phyloP scores from a whole-genome alignment of 2,113 vertebrate genomes.

The Pandion haliaetus region DNA sequence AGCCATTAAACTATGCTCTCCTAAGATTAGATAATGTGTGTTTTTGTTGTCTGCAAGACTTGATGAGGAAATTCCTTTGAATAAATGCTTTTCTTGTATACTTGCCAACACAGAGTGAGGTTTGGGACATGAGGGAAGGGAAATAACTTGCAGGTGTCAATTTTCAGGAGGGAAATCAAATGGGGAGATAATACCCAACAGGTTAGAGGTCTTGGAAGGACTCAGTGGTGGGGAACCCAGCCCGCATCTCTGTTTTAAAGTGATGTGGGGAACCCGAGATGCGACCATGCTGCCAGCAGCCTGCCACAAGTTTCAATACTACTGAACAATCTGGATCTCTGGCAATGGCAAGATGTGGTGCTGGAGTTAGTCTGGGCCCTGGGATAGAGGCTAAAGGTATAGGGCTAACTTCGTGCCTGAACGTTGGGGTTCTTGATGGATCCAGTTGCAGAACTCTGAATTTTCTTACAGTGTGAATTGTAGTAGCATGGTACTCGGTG shows the following conservation, averaged over 20 bases:
- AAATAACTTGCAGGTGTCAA: background rate
- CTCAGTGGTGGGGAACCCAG: background rate
- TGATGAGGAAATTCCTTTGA: conserved; percentile 38
- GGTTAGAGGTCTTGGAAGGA: background rate
- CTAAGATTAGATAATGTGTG: background rate
- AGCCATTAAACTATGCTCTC: background rate
- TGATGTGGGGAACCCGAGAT: background rate
- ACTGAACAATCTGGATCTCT: background rate
- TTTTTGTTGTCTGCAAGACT: background rate
- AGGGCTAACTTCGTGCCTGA: background rate
- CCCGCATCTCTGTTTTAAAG: background rate
- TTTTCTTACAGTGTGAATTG: background rate
- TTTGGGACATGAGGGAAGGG: background rate
- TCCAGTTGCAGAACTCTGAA: background rate
- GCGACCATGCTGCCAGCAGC: background rate
- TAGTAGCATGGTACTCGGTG: fast-evolving
- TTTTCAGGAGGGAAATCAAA: background rate
- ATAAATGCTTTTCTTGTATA: conserved; percentile 17
- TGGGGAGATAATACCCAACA: background rate
- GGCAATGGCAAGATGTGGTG: fast-evolving
- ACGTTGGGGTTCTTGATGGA: background rate
- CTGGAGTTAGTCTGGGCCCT: background rate
- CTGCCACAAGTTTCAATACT: background rate
- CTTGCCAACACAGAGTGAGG: conserved; percentile 9
- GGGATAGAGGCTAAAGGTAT: background rate